These are phyloP conservation scores for Phalacrocorax aristotelis DNA, from an alignment of 2,113 vertebrate genomes.

Conservation along the genomic window DNA sequence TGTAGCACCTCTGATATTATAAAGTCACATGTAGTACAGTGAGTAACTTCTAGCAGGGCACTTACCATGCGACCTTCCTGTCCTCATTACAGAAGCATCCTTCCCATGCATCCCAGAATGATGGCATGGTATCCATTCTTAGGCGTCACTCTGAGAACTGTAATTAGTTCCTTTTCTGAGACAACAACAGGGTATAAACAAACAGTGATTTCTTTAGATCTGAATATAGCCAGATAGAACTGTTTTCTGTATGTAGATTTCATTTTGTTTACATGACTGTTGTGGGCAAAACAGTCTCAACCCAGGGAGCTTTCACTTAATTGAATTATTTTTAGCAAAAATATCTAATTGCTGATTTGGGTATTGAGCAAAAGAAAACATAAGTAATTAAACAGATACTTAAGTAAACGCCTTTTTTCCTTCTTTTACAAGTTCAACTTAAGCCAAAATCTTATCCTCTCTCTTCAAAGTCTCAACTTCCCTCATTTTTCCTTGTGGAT, in stretches of 20 bases:
- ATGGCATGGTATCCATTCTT: background rate
- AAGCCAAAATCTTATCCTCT: background rate
- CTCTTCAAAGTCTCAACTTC: background rate
- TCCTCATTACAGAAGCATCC: background rate
- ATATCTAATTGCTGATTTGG: background rate
- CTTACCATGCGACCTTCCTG: background rate
- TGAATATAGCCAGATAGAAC: background rate
- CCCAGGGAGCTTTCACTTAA: background rate
- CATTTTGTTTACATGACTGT: background rate
- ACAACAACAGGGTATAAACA: background rate
- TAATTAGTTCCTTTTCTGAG: background rate
- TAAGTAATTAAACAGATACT: background rate
- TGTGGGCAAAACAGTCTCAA: background rate
- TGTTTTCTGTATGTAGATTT: background rate
- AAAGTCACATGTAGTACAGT: background rate
- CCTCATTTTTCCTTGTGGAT: background rate
- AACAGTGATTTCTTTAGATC: background rate
- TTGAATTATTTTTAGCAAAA: background rate
- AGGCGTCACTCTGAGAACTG: background rate
- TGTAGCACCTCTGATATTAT: fast-evolving
- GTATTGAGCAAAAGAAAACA: background rate
- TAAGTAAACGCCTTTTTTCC: background rate
- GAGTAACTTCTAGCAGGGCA: background rate
- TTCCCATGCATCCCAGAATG: background rate
- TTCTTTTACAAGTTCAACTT: background rate